phyloP scores from a whole-genome alignment of 2,113 vertebrate species.

The Trinectes maculatus region DNA sequence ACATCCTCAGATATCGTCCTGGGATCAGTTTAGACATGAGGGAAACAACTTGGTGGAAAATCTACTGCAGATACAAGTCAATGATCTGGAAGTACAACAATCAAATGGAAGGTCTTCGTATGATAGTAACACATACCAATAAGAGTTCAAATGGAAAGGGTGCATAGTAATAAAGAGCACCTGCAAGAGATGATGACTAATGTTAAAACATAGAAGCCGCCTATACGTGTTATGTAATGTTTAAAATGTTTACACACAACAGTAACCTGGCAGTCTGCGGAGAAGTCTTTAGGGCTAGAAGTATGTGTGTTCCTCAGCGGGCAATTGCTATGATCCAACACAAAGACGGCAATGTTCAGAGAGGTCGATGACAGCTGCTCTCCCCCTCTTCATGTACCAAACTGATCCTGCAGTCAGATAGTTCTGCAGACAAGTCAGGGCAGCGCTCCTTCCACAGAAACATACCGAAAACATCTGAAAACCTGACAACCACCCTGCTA shows the following conservation, averaged over 20 bases:
- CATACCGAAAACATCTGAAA: constrained; percentile 74
- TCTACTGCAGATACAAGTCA: not conserved
- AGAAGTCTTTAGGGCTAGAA: not conserved
- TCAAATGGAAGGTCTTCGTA: not conserved
- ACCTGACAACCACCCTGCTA: constrained; percentile 71
- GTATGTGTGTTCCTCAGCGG: constrained; percentile 4
- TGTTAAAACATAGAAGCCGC: not conserved
- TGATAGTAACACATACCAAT: not conserved
- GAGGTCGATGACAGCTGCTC: constrained; percentile 47
- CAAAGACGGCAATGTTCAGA: constrained; percentile 24
- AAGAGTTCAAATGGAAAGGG: not conserved
- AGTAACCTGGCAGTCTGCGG: not conserved
- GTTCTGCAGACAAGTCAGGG: constrained; percentile 69
- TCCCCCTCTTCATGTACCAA: constrained; percentile 42
- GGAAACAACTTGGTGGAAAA: constrained; percentile 22
- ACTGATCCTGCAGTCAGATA: constrained; percentile 68
- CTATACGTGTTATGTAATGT: not conserved
- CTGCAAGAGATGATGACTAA: not conserved
- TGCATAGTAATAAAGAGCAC: not conserved
- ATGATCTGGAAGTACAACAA: constrained; percentile 5
- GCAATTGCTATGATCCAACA: constrained; percentile 23
- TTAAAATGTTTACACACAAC: not conserved
- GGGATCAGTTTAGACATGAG: constrained; percentile 42
- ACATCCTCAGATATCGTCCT: not conserved
- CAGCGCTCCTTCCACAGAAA: constrained; percentile 54